Evolutionary conservation across 2,113 vertebrate genomes (phyloP).

Genomic region (Neodon shergylaensis): DNA sequence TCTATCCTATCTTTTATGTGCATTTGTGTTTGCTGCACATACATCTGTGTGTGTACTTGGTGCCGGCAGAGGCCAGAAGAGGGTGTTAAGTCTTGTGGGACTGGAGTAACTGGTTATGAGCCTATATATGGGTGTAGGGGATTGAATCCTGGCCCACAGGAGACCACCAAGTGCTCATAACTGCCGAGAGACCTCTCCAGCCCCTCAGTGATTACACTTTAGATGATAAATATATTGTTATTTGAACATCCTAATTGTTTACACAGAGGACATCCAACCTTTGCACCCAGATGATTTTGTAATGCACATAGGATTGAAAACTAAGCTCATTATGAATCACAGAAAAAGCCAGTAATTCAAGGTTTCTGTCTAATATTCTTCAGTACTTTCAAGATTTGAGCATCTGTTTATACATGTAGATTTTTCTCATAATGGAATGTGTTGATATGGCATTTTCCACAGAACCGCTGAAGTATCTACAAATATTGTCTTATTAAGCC

Average conservation of each 20-base stretch:
- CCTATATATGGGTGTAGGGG: background rate
- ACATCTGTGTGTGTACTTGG: background rate
- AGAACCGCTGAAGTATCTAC: conserved; percentile 51
- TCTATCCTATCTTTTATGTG: background rate
- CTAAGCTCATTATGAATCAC: conserved; percentile 7
- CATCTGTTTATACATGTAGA: conserved; percentile 6
- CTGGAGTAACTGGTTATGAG: background rate
- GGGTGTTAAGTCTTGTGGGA: background rate
- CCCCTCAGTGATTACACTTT: background rate
- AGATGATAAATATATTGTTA: background rate
- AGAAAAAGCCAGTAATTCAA: background rate
- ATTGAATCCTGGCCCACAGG: background rate
- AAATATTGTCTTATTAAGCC: background rate
- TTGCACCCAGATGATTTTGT: background rate
- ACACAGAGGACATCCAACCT: background rate
- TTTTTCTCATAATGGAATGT: conserved; percentile 55
- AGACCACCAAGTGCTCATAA: background rate
- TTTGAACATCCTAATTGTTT: background rate
- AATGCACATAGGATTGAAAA: background rate
- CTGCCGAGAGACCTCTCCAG: background rate
- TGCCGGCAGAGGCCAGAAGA: background rate
- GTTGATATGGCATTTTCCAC: background rate
- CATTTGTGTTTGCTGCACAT: background rate
- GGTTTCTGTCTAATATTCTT: conserved; percentile 20
- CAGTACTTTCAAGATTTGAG: conserved; percentile 39